These are phyloP conservation scores for Protaetia brevitarsis DNA, from an alignment of 1,140 invertebrate genomes.

Conservation along the genomic window DNA sequence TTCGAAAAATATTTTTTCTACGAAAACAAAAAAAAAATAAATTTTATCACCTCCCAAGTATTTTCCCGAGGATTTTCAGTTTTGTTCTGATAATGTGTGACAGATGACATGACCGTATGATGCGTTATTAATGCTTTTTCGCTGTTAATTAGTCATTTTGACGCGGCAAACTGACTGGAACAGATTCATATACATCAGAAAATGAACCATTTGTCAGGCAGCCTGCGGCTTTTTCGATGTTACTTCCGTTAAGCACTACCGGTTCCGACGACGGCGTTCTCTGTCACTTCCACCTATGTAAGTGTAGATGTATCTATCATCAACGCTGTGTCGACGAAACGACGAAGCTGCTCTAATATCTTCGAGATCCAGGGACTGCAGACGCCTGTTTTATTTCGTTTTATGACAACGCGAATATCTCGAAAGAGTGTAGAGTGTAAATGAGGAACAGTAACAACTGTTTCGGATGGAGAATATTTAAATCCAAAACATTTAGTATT, in stretches of 20 bases:
- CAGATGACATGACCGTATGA: slow-evolving; percentile 16
- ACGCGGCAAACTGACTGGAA: slow-evolving; percentile 21
- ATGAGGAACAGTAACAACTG: too few relatives aligned
- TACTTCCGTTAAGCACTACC: slow-evolving; percentile 19
- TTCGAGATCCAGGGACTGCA: too few relatives aligned
- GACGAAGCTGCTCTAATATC: too few relatives aligned
- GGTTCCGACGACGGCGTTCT: slow-evolving; percentile 12
- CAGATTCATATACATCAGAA: slow-evolving; percentile 23
- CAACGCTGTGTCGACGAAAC: too few relatives aligned
- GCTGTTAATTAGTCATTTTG: slow-evolving; percentile 21
- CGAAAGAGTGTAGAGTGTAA: too few relatives aligned
- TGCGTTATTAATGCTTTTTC: slow-evolving; percentile 15
- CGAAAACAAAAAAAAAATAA: neutral
- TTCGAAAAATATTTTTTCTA: too few relatives aligned
- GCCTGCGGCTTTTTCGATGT: slow-evolving; percentile 23
- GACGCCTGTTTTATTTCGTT: too few relatives aligned
- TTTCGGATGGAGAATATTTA: too few relatives aligned
- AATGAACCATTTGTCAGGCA: slow-evolving; percentile 23
- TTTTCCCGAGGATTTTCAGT: neutral
- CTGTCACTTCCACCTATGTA: neutral
- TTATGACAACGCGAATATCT: too few relatives aligned
- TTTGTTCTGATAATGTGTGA: neutral
- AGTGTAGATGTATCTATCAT: too few relatives aligned
- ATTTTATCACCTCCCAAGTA: neutral
- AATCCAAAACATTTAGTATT: too few relatives aligned